Conservation (phyloP, 2,888 invertebrate species). For the Lycaena phlaeas region DNA sequence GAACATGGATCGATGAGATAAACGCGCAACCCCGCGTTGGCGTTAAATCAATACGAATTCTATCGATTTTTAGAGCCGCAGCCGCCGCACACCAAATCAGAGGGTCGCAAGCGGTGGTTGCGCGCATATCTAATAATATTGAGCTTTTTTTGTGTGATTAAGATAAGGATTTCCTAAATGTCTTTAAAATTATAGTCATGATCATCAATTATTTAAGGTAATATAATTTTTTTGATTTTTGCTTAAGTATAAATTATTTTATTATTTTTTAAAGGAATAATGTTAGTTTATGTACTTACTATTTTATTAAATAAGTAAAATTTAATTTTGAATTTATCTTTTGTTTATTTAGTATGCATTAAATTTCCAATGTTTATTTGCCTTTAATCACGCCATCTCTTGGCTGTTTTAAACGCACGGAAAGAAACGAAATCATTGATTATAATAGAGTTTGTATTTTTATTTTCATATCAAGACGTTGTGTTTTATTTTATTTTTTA, state of each 20-base stretch:
- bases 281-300: no score
- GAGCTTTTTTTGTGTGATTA: constrained; percentile 12
- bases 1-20: constrained; percentile 80
- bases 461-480: no score
- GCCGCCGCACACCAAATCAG: constrained; percentile 67
- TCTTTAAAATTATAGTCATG: constrained; percentile 1
- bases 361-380: no score
- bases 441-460: background rate
- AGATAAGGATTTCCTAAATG: constrained; percentile 4
- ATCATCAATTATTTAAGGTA: background rate
- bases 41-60: constrained; percentile 80
- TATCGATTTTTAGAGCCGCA: constrained; percentile 82
- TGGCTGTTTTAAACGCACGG: background rate
- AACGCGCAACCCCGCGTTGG: constrained; percentile 81
- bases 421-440: background rate
- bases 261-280: no score
- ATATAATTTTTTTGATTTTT: background rate
- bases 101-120: constrained; percentile 70
- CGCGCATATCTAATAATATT: constrained; percentile 33
- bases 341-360: no score
- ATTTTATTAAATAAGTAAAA: background rate
- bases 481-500: no score
- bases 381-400: background rate
- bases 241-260: background rate
- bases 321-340: background rate